phyloP scores from a whole-genome alignment of 2,113 vertebrate genomes.

The Eubucco bourcierii region DNA sequence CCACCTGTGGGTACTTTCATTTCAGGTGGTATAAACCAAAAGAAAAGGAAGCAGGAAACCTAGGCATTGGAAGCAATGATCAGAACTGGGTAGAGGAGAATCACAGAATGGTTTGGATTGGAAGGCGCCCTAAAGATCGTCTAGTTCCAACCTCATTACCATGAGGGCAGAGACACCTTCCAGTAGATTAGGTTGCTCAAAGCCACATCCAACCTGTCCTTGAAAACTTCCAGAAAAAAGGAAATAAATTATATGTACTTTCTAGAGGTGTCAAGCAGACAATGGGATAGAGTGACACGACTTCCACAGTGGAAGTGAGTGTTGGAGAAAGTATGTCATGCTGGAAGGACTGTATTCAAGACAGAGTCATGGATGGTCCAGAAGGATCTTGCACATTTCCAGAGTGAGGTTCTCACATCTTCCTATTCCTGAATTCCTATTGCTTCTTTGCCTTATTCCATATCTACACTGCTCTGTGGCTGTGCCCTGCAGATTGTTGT shows the following conservation, averaged over 20 bases:
- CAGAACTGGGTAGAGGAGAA: background rate
- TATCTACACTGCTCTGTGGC: background rate
- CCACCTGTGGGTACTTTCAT: background rate
- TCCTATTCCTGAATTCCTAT: background rate
- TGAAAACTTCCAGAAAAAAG: background rate
- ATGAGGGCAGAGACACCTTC: too few relatives aligned
- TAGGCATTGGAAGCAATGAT: background rate
- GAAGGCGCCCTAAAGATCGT: background rate
- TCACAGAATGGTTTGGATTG: background rate
- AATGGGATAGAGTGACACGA: background rate
- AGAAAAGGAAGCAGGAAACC: background rate
- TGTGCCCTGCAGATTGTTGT: background rate
- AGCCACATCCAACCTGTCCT: background rate
- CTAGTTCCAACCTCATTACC: background rate
- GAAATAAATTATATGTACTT: background rate
- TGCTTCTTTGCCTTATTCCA: background rate
- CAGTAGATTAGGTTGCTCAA: too few relatives aligned
- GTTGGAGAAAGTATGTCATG: background rate
- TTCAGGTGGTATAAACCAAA: background rate
- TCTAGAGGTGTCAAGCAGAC: background rate
- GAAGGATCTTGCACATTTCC: background rate
- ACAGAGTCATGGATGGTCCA: background rate
- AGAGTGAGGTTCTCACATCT: background rate
- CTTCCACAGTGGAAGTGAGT: background rate
- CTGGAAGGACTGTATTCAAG: background rate